These are phyloP conservation scores for Zaprionus ornatus DNA, from an alignment of 1,140 invertebrate species.

Conservation along the genomic window DNA sequence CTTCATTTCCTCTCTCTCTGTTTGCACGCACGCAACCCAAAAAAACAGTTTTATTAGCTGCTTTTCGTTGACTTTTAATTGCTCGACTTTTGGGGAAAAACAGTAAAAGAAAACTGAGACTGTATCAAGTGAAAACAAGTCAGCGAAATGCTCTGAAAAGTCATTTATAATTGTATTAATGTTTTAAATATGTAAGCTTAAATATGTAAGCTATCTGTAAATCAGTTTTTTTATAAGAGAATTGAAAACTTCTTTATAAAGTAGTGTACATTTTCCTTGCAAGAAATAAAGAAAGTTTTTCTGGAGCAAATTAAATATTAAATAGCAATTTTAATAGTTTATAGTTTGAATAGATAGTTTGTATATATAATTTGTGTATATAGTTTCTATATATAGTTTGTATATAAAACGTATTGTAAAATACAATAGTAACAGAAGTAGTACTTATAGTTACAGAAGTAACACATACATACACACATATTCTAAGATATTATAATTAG, in stretches of 20 bases:
- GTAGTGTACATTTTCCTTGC: background rate
- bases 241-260: background rate
- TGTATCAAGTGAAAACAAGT: slow-evolving; percentile 39
- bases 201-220: no score
- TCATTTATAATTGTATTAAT: no score
- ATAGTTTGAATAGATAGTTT: no score
- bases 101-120: slow-evolving; percentile 7
- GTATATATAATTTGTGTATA: no score
- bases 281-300: background rate
- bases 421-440: no score
- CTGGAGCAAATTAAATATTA: background rate
- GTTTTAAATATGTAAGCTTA: no score
- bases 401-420: no score
- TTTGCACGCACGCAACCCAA: slow-evolving; percentile 33
- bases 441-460: no score
- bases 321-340: no score
- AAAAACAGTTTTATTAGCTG: slow-evolving; percentile 23
- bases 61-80: slow-evolving; percentile 40
- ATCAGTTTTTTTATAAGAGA: background rate
- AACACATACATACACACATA: no score
- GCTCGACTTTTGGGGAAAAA: slow-evolving; percentile 15
- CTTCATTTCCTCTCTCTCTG: background rate
- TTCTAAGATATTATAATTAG: no score
- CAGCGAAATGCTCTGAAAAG: background rate
- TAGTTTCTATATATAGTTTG: no score